These are phyloP conservation scores for Chanos chanos DNA, from an alignment of 2,797 vertebrate species.

Conservation along the genomic window DNA sequence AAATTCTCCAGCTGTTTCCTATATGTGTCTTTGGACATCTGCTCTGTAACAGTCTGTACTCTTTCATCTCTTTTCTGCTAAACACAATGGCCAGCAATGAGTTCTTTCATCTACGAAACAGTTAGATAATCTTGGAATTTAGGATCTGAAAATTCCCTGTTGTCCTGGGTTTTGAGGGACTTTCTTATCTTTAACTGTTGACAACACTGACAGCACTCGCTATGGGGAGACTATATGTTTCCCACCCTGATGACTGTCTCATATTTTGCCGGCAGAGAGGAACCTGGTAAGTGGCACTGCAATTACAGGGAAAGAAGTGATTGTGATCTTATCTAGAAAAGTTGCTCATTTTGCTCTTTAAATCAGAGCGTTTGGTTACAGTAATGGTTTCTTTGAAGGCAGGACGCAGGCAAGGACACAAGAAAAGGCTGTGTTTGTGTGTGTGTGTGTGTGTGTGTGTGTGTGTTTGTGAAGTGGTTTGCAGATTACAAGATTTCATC, in stretches of 20 bases:
- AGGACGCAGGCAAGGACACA: background rate
- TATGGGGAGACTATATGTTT: background rate
- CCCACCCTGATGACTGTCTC: background rate
- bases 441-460: background rate
- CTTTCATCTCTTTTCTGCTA: no score
- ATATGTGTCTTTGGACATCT: no score
- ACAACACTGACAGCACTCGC: background rate
- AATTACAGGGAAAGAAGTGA: background rate
- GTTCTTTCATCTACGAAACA: no score
- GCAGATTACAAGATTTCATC: background rate
- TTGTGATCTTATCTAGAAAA: conserved; percentile 7
- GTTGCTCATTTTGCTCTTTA: background rate
- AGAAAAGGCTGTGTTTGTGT: background rate
- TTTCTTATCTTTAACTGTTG: background rate
- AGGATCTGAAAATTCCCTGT: no score
- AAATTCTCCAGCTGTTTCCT: no score
- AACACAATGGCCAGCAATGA: no score
- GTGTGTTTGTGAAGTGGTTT: background rate
- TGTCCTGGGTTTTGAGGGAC: no score
- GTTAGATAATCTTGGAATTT: no score
- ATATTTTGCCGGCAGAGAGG: background rate
- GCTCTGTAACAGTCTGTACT: no score
- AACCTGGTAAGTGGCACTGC: background rate
- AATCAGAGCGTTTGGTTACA: conserved; percentile 4
- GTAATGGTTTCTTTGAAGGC: background rate